phyloP scores from a whole-genome alignment of 2,113 vertebrate genomes.

The Halcyon malimbica region DNA sequence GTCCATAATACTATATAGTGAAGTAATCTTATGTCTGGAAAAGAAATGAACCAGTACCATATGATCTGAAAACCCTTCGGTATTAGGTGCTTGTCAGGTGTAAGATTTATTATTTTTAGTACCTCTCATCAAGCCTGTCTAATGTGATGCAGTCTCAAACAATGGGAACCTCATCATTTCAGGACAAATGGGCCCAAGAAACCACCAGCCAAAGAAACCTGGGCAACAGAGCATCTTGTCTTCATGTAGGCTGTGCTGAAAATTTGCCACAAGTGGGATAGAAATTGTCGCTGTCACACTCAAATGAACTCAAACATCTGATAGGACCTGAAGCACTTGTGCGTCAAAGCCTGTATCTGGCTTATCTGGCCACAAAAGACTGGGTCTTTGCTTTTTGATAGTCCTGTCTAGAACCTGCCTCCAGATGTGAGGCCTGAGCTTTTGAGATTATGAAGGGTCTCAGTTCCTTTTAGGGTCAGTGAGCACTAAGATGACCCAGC shows the following conservation, averaged over 20 bases:
- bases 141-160: background rate
- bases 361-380: background rate
- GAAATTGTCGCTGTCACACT: background rate
- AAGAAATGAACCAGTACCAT: background rate
- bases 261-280: background rate
- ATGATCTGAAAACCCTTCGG: background rate
- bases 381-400: background rate
- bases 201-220: background rate
- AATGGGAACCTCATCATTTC: background rate
- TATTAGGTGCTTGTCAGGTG: background rate
- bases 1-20: background rate
- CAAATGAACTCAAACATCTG: background rate
- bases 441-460: background rate
- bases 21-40: background rate
- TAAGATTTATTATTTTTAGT: background rate
- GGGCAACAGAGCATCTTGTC: background rate
- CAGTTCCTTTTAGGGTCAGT: background rate
- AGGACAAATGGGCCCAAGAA: background rate
- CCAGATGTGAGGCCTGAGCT: background rate
- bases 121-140: background rate
- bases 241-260: background rate
- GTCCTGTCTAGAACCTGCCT: background rate
- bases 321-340: background rate
- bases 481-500: background rate
- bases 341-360: background rate